Evolutionary conservation across 2,888 invertebrate species (phyloP), one percentile per base, ranked within the genome.

Genomic region (Andrena flavipes): DNA sequence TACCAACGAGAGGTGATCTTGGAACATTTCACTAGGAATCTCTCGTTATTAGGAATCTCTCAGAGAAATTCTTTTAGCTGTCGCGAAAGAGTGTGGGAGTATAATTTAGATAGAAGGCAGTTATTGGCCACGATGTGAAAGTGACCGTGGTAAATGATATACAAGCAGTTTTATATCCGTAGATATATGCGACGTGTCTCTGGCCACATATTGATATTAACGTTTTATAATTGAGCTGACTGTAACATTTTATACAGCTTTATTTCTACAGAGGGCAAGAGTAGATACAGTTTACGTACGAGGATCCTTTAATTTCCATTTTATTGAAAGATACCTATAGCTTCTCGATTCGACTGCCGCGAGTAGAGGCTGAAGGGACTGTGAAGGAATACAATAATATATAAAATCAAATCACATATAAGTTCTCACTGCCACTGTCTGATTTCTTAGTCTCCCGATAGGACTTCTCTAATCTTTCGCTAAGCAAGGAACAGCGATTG

Each of bases 191-290:
- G 59, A 69, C 67, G 59, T 42, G 67, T 75, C 72, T 82, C 70
- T 74, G 69, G 33, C 73, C 62, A 82, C 54, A 59, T 56, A 73
- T 80, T 71, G 84, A 88, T 84, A 86, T 80, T 64, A 70, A 90
- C 87, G 80, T 89, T 91, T 91, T 89, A 76, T 87, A 89, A 86
- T 79, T 62, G 60, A 84, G 73, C 71, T 75, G 67, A 89, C 82
- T 86, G 80, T 82, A 84, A 83, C 78, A 64, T 91, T 91, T 91
- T 90, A 79, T 91, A 90, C 84, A 67, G 76, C 80, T 84, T 91
- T 74, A 82, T 89, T 91, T 82, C 13, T 67, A 84, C 29, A 26
- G 65, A 49, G 29, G 16, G 48, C 2, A 20, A 70, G 13, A 29
- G 8, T 13, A 63, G 26, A 1, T 56, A 51, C 48, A 48, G n/a